Evolutionary conservation across 2,113 vertebrate genomes (phyloP).

Genomic region (Melanerpes formicivorus): DNA sequence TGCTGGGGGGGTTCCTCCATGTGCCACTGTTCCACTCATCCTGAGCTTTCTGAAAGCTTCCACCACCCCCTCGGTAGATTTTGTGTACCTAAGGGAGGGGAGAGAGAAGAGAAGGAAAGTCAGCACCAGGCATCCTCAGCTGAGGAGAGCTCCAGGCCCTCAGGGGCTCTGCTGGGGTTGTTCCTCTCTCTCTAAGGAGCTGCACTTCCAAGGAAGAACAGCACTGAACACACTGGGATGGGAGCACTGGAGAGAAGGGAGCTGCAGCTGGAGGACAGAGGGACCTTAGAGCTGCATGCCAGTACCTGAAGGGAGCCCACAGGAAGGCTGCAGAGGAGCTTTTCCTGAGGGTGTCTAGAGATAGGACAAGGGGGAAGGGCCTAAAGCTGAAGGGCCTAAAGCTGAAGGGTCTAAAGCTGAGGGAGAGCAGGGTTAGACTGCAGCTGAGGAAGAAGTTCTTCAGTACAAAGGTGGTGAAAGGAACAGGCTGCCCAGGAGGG

Average conservation of each 20-base stretch:
- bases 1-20: constrained; percentile 85
- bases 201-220: neutral
- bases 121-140: neutral
- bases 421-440: no score
- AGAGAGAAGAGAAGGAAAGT: neutral
- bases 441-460: no score
- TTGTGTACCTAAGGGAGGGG: constrained; percentile 85
- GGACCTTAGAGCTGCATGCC: no score
- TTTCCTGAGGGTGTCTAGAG: no score
- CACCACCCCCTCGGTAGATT: constrained; percentile 88
- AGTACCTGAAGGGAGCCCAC: neutral
- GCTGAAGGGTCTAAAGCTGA: no score
- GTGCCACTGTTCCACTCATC: constrained; percentile 88
- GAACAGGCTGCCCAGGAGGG: no score
- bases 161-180: rapidly evolving
- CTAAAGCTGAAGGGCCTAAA: no score
- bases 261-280: neutral
- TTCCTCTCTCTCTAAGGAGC: neutral
- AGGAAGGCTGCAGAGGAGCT: neutral
- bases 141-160: neutral
- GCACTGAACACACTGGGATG: neutral
- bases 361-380: no score
- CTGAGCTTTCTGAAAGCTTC: constrained; percentile 90
- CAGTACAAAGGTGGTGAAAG: no score
- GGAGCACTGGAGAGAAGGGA: neutral